Percentiles rank a stretch among this genome's conserved stretches.
These are phyloP conservation scores for Brienomyrus longianalis DNA, from an alignment of 2,113 vertebrate genomes.

Conservation along the genomic window DNA sequence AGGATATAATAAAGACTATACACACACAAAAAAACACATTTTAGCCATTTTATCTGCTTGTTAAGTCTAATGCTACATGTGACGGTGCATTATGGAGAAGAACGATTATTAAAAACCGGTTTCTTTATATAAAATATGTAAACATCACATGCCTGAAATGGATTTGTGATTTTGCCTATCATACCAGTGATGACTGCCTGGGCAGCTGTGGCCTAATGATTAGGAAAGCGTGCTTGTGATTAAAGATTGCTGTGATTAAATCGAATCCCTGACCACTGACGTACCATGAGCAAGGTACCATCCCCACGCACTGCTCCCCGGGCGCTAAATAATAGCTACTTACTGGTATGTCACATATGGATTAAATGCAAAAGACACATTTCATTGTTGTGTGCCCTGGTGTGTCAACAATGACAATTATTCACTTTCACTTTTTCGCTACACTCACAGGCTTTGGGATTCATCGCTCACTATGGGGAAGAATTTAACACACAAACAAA, in stretches of 20 bases:
- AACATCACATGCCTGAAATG: background rate
- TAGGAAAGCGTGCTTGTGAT: background rate
- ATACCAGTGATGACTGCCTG: background rate
- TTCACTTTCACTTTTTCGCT: no score
- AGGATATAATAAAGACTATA: background rate
- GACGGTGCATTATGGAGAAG: background rate
- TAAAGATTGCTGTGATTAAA: no score
- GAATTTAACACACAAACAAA: background rate
- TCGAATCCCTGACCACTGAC: no score
- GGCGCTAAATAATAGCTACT: no score
- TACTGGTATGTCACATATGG: no score
- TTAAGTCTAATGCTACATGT: background rate
- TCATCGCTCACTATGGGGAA: background rate
- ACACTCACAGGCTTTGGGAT: background rate
- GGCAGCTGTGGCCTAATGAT: background rate
- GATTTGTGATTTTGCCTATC: background rate
- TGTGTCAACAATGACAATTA: no score
- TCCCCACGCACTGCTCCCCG: no score
- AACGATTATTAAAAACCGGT: background rate
- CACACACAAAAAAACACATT: background rate
- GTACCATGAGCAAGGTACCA: no score
- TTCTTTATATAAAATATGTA: background rate
- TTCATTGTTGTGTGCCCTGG: no score
- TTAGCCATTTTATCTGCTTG: background rate
- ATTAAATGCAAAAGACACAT: no score